phyloP scores from a whole-genome alignment of 2,888 invertebrate species.

The Pseudolycoriella hygida region DNA sequence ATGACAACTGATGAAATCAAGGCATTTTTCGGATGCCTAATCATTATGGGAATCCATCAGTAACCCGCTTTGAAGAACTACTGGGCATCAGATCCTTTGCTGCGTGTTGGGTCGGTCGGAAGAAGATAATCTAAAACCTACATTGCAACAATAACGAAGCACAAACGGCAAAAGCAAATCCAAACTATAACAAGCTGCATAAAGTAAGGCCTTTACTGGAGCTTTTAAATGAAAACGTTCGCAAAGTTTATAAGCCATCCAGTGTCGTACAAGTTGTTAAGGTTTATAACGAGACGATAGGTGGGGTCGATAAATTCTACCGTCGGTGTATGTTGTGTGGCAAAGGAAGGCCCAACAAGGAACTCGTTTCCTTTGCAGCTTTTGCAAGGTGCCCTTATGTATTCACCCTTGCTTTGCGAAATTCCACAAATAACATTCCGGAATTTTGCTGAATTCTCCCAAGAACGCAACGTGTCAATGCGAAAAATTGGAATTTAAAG shows the following conservation, averaged over 20 bases:
- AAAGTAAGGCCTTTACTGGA: neutral
- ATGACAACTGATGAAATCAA: neutral
- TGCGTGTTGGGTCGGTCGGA: neutral
- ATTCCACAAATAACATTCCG: neutral
- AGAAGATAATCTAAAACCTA: neutral
- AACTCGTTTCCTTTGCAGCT: neutral
- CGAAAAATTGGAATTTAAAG: too few species aligned
- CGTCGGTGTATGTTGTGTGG: neutral
- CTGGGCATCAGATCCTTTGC: neutral
- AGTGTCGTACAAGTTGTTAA: conserved; percentile 2
- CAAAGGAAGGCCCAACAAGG: neutral
- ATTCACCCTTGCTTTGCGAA: neutral
- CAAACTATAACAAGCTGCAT: neutral
- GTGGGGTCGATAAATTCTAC: conserved; percentile 8
- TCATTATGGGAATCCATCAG: neutral
- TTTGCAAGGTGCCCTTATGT: neutral
- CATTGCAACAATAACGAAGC: neutral
- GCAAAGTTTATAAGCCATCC: neutral
- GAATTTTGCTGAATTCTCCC: too few species aligned
- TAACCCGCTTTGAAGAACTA: neutral
- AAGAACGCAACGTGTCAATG: too few species aligned
- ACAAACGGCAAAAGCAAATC: neutral
- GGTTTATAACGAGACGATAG: conserved; percentile 9
- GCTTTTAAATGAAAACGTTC: neutral
- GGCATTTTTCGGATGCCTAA: neutral